Conservation (phyloP, 1,140 invertebrate genomes). For the Lysiphlebus fabarum region DNA sequence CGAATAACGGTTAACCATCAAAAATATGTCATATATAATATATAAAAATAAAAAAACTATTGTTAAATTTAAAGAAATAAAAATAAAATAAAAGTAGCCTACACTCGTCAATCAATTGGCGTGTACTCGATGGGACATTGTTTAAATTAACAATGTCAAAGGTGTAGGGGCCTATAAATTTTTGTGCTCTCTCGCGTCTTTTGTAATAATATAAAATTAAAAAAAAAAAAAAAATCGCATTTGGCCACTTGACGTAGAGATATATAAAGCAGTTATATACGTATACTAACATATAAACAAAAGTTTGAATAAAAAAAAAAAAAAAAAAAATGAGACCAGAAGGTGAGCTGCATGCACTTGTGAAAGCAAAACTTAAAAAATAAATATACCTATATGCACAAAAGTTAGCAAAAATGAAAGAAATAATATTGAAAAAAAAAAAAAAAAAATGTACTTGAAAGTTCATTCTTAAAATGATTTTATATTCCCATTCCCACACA, state of each 20-base stretch:
- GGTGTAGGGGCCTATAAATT: conserved; percentile 28
- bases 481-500: conserved; percentile 41
- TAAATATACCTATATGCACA: conserved; percentile 17
- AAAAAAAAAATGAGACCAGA: background rate
- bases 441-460: conserved; percentile 4
- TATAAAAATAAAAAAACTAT: conserved; percentile 42
- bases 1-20: conserved; percentile 40
- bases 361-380: background rate
- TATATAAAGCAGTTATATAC: conserved; percentile 18
- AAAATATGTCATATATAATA: conserved; percentile 50
- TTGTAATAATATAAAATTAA: conserved; percentile 33
- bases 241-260: conserved; percentile 23
- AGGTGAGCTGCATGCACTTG: conserved; percentile 11
- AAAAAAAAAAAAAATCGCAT: background rate
- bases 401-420: conserved; percentile 5
- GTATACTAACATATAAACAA: no score
- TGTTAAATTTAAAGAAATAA: conserved; percentile 11
- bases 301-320: background rate
- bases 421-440: no score
- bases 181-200: conserved; percentile 26
- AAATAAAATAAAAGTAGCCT: conserved; percentile 29
- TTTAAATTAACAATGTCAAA: conserved; percentile 37
- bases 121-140: conserved; percentile 53
- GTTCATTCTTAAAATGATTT: conserved; percentile 1
- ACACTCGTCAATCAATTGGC: conserved; percentile 48